Conservation (phyloP, 1,140 invertebrate species). For the Coboldia fuscipes region DNA sequence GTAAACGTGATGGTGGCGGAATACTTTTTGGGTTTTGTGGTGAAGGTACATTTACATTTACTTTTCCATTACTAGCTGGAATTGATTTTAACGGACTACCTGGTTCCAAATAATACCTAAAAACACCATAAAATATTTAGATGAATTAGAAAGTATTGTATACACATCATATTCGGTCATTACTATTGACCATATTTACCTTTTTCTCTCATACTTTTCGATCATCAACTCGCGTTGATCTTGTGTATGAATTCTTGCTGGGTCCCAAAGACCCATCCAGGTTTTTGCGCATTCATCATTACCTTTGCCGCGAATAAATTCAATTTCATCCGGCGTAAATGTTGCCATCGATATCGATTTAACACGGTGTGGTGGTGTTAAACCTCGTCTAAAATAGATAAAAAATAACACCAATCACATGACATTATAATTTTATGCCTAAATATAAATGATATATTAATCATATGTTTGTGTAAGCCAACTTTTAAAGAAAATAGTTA, state of each 20-base stretch:
- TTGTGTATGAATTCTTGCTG: constrained; percentile 32
- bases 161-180: neutral
- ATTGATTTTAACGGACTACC: constrained; percentile 24
- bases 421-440: neutral
- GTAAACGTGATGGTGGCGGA: constrained; percentile 16
- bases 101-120: constrained; percentile 42
- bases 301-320: constrained; percentile 70
- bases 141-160: neutral
- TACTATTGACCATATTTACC: constrained; percentile 21
- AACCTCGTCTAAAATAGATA: constrained; percentile 56
- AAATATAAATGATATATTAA: neutral
- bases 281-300: constrained; percentile 84
- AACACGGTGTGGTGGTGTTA: constrained; percentile 91
- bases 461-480: too few relatives aligned
- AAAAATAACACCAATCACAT: neutral
- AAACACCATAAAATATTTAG: neutral
- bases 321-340: constrained; percentile 89
- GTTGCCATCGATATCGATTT: constrained; percentile 98
- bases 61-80: neutral
- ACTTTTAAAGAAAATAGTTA: too few relatives aligned
- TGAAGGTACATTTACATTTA: constrained; percentile 3
- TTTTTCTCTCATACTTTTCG: constrained; percentile 82
- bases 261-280: constrained; percentile 77
- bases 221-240: constrained; percentile 84
- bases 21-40: constrained; percentile 14